Base-by-base conservation (phyloP, 2,797 vertebrate genomes). In the Myiotriccus ornatus region DNA sequence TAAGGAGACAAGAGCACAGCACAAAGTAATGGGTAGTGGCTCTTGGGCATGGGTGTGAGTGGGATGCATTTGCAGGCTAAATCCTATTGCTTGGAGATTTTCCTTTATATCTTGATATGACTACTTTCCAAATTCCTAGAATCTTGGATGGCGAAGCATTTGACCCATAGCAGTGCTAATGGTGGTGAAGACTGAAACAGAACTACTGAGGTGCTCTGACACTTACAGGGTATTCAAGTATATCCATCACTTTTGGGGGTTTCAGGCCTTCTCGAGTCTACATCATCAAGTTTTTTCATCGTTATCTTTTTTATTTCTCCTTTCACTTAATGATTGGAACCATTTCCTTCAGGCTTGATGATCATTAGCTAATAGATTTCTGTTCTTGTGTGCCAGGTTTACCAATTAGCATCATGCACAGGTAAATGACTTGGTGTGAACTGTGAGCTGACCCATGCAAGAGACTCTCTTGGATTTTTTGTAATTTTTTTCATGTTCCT, bases 281-380 rank as follows among this genome's bases (percentile, higher is more conserved):
- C 35, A 2, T 64, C 12, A 22, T 52, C 37, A 39, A 20, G 13
- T 32, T 30, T 52, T 52, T 30, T 52, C 28, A 30, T 52, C 10
- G 3, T 28, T 30, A 6, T 52, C 7, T 62, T 65, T 74, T 80
- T 69, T 62, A 16, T 78, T 84, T 89, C 53, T 92, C 49, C 59
- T 34, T 30, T 92, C 32, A 62, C 35, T 53, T 84, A 34, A 63
- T 87, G 24, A 64, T 56, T 76, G 41, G 50, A 53, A 20, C 35
- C 30, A 37, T 77, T 94, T 82, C 59, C 60, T 44, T 52, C 35
- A 65, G 43, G 44, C 18, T 24, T n/a, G 39, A 84, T 62, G 35
- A 37, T 68, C 39, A 63, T 96, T 84, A 84, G 75, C 84, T 91
- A 55, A 44, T 50, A 86, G 59, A 64, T 86, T 89, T 75, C 85